phyloP scores from a whole-genome alignment of 2,888 invertebrate genomes.

The Argyresthia albistria region DNA sequence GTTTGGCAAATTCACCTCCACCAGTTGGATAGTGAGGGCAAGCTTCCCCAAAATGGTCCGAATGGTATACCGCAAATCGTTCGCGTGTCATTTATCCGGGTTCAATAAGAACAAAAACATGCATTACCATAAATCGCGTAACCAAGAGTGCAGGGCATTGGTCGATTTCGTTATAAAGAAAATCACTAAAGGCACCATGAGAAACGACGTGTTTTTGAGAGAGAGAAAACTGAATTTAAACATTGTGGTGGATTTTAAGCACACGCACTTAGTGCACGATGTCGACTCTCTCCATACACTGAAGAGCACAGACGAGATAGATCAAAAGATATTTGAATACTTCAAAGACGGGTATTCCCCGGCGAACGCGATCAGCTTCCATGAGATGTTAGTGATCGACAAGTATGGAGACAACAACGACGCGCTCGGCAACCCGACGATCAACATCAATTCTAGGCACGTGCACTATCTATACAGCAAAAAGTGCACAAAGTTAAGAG shows the following conservation, averaged over 20 bases:
- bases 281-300: constrained; percentile 14
- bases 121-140: constrained; percentile 3
- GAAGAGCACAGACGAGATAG: constrained; percentile 17
- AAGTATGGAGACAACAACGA: constrained; percentile 14
- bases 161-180: constrained; percentile 27
- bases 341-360: constrained; percentile 17
- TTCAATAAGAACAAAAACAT: constrained; percentile 22
- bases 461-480: constrained; percentile 14
- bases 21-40: constrained; percentile 21
- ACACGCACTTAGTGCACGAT: constrained; percentile 20
- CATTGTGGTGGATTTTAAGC: constrained; percentile 20
- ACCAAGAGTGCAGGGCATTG: constrained; percentile 22
- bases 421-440: constrained; percentile 13
- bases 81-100: constrained; percentile 20
- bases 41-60: constrained; percentile 20
- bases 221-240: constrained; percentile 21
- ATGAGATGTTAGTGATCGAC: constrained; percentile 17
- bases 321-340: constrained; percentile 16
- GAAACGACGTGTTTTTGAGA: constrained; percentile 20
- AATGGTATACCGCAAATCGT: constrained; percentile 22
- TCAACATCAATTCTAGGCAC: constrained; percentile 17
- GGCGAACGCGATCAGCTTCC: constrained; percentile 16
- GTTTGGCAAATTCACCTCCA: constrained; percentile 26
- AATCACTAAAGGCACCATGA: constrained; percentile 22
- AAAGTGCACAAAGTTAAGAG: neutral